Percentiles rank a stretch among this genome's conserved stretches.
phyloP scores from a whole-genome alignment of 1,140 invertebrate genomes.

The Drosophila ercepeae region DNA sequence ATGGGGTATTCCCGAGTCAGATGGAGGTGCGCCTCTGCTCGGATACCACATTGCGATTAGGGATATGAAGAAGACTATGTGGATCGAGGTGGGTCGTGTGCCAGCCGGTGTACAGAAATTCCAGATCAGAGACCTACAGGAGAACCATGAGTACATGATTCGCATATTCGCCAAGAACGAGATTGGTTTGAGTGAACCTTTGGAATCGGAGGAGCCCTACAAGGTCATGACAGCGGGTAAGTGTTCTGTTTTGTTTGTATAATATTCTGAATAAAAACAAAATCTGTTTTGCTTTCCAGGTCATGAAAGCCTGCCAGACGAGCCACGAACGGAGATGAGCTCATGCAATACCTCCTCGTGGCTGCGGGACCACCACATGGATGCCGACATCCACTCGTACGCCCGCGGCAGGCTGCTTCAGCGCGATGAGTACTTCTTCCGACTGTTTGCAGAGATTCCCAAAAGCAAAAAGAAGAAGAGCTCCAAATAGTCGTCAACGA shows the following conservation, averaged over 20 bases:
- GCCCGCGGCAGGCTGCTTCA: conserved; percentile 91
- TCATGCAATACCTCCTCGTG: conserved; percentile 96
- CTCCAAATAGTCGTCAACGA: conserved; percentile 66
- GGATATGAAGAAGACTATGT: conserved; percentile 96
- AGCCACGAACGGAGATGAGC: conserved; percentile 89
- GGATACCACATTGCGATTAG: conserved; percentile 97
- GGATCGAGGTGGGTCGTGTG: conserved; percentile 97
- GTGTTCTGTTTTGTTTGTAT: conserved; percentile 17
- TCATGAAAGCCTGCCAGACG: conserved; percentile 85
- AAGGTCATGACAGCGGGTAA: conserved; percentile 93
- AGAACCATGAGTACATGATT: conserved; percentile 94
- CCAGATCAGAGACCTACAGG: conserved; percentile 93
- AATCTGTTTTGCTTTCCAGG: conserved; percentile 53
- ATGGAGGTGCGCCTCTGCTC: conserved; percentile 95
- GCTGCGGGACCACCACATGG: conserved; percentile 95
- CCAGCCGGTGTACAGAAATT: conserved; percentile 92
- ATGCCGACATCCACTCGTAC: conserved; percentile 95
- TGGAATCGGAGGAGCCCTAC: conserved; percentile 96
- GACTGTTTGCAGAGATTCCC: conserved; percentile 85
- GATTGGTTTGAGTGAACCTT: conserved; percentile 96
- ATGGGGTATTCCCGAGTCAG: conserved; percentile 96
- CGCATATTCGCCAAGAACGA: conserved; percentile 97
- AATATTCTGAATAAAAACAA: neutral
- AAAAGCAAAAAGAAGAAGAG: conserved; percentile 73
- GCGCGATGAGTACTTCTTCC: conserved; percentile 97